These are phyloP conservation scores for Pelosia muscerda DNA, from an alignment of 2,888 invertebrate species.

Conservation along the genomic window DNA sequence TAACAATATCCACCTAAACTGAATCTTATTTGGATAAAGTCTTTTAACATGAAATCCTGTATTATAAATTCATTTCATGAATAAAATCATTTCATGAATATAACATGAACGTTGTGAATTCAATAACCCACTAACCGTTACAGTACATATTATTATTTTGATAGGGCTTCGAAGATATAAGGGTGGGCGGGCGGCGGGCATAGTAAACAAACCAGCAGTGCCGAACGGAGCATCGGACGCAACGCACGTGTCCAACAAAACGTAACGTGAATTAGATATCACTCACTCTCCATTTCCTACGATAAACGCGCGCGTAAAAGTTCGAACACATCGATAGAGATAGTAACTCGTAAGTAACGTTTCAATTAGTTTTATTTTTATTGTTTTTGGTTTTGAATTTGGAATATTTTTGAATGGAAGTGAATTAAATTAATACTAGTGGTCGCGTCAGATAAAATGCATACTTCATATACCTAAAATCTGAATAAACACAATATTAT, in stretches of 20 bases:
- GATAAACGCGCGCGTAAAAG: constrained; percentile 54
- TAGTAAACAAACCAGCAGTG: constrained; percentile 55
- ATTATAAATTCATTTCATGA: constrained; percentile 10
- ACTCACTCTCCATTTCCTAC: constrained; percentile 36
- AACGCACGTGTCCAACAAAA: constrained; percentile 48
- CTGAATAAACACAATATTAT: background rate
- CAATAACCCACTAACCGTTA: constrained; percentile 17
- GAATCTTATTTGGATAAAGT: background rate
- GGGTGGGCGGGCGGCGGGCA: constrained; percentile 56
- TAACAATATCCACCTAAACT: background rate
- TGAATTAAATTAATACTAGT: constrained; percentile 38
- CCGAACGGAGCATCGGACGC: constrained; percentile 41
- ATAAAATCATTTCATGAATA: constrained; percentile 18
- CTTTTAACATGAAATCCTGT: background rate
- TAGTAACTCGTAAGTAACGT: constrained; percentile 50
- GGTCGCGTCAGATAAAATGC: constrained; percentile 28
- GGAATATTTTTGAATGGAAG: constrained; percentile 43
- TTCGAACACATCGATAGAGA: constrained; percentile 34
- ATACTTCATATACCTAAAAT: too few relatives aligned
- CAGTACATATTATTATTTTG: constrained; percentile 38
- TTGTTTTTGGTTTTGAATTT: constrained; percentile 32
- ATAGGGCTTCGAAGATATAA: constrained; percentile 47
- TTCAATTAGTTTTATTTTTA: constrained; percentile 11
- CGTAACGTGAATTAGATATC: constrained; percentile 36
- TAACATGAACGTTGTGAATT: constrained; percentile 22